A percentile compares a stretch with the other conserved stretches of the same genome.
phyloP scores from a whole-genome alignment of 2,888 invertebrate genomes.

The Schrankia costaestrigalis region DNA sequence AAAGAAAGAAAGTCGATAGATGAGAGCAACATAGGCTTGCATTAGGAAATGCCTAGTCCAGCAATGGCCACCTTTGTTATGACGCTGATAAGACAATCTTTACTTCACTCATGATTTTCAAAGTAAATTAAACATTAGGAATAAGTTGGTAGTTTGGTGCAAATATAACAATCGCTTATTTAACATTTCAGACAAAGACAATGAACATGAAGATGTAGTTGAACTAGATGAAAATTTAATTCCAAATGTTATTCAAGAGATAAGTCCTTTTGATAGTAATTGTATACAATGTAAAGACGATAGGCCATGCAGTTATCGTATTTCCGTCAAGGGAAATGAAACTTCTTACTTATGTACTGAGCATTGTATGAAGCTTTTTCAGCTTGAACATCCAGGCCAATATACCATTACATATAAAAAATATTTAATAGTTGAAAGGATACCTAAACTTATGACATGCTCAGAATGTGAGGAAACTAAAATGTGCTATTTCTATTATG shows the following conservation, averaged over 20 bases:
- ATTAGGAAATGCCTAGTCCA: too few relatives aligned
- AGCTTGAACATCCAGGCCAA: constrained; percentile 54
- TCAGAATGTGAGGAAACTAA: constrained; percentile 71
- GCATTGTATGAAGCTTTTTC: constrained; percentile 70
- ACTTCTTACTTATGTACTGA: constrained; percentile 68
- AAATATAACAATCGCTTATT: too few relatives aligned
- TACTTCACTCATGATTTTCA: too few relatives aligned
- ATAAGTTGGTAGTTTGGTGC: too few relatives aligned
- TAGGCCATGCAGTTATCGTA: constrained; percentile 55
- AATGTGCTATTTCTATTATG: constrained; percentile 68
- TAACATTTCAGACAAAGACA: constrained; percentile 76
- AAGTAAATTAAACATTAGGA: too few relatives aligned
- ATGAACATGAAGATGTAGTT: constrained; percentile 69
- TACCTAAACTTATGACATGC: constrained; percentile 47
- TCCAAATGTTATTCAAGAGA: constrained; percentile 64
- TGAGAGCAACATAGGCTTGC: too few relatives aligned
- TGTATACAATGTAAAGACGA: constrained; percentile 71
- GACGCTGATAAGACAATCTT: too few relatives aligned
- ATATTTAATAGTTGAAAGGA: constrained; percentile 66
- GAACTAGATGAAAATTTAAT: constrained; percentile 51
- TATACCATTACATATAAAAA: constrained; percentile 54
- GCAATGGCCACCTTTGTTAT: too few relatives aligned
- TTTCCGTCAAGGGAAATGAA: constrained; percentile 48
- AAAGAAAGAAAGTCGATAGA: too few relatives aligned
- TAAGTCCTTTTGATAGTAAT: constrained; percentile 49